These are phyloP conservation scores for Patella ulyssiponensis DNA, from an alignment of 2,888 invertebrate species.

Conservation along the genomic window DNA sequence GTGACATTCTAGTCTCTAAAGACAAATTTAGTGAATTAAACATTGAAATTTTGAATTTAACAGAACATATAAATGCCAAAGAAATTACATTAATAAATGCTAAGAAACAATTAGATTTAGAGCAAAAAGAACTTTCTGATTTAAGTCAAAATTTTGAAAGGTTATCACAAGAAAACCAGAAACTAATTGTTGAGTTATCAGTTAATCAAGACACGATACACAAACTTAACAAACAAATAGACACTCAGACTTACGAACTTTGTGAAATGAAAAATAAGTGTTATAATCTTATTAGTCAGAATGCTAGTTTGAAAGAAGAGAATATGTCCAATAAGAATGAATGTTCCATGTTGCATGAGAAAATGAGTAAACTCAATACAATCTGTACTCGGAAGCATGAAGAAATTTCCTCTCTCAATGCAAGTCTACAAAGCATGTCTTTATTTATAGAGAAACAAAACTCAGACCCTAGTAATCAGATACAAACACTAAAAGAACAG, in stretches of 20 bases:
- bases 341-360: background rate
- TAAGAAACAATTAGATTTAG: background rate
- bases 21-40: constrained; percentile 11
- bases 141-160: background rate
- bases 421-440: constrained; percentile 9
- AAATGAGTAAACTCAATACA: constrained; percentile 6
- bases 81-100: background rate
- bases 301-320: constrained; percentile 35
- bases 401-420: background rate
- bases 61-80: background rate
- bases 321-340: constrained; percentile 15
- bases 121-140: background rate
- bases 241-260: background rate
- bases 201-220: background rate
- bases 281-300: constrained; percentile 24
- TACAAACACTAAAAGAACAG: constrained; percentile 14
- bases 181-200: background rate
- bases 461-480: constrained; percentile 16
- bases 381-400: constrained; percentile 8
- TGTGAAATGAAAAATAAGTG: background rate
- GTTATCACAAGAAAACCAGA: background rate
- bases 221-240: background rate
- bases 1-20: constrained; percentile 2
- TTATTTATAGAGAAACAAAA: constrained; percentile 3
- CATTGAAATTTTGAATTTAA: background rate